Base-by-base conservation (phyloP, 2,797 vertebrate genomes). In the Peromyscus aztecus region DNA sequence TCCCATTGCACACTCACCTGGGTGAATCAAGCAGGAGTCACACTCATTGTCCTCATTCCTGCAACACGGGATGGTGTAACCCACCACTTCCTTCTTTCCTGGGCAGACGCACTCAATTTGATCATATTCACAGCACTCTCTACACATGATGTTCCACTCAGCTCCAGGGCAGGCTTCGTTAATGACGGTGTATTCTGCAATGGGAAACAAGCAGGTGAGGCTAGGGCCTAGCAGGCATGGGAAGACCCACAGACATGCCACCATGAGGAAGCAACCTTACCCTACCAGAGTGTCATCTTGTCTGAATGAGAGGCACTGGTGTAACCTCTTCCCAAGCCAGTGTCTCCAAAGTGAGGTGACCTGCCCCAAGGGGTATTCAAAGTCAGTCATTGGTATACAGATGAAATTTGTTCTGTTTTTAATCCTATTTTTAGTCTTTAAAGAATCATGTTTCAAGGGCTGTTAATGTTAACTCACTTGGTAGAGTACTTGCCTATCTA, bases 21-120 rank as follows among this genome's bases (percentile, higher is more conserved):
- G 99, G 97, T 99, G 99, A 94, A 99, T 99, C 96, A 99, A 99
- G 97, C 99, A 99, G 97, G 99, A 99, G 94, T 99, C 99, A 6
- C 99, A 99, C 90, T 99, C 99, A 0, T 99, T 99, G 21, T 99
- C 99, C 96, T 99, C 99, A 0, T 99, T 99, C 85, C 99, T 99
- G 97, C 99, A 99, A 98, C 99, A 99, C 6, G 99, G 99, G 97
- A 99, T 99, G 6, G 99, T 99, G 16, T 99, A 99, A 43, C 99
- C 99, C 93, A 99, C 99, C 6, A 97, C 99, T 69, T 99, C 98
- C 92, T 99, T 99, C 98, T 98, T 99, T 11, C 99, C 98, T 0
- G 99, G 99, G 96, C 99, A 99, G 97, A 99, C 95, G 6, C 99
- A 99, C 97, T 99, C 99, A 0, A 99, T 99, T 96, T 99, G 99